phyloP scores from a whole-genome alignment of 37 sponge, comb jelly and placozoan species.

The Oscarella lobularis region DNA sequence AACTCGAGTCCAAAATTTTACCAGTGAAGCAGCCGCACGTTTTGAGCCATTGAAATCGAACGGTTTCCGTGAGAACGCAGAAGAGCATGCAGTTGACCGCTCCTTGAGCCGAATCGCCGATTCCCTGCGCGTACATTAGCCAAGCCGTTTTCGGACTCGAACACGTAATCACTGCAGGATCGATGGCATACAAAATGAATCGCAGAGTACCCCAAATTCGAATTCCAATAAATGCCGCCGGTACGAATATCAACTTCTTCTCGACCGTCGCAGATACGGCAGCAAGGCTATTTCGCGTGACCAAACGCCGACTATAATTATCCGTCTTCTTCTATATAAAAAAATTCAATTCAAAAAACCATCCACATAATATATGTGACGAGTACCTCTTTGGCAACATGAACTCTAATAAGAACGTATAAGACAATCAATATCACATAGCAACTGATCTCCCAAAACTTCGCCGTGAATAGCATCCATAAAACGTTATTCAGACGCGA shows the following conservation, averaged over 20 bases:
- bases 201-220: constrained; percentile 40
- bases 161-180: background rate
- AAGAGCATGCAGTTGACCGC: background rate
- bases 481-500: too few relatives aligned
- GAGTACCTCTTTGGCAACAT: constrained; percentile 17
- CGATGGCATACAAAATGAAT: constrained; percentile 22
- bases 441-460: constrained; percentile 27
- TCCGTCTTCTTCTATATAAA: background rate
- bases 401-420: constrained; percentile 12
- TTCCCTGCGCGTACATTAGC: background rate
- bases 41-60: background rate
- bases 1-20: too few relatives aligned
- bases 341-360: too few relatives aligned
- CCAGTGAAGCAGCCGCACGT: background rate
- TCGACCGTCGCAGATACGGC: too few relatives aligned
- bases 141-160: background rate
- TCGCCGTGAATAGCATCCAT: constrained; percentile 23
- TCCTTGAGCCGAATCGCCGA: background rate
- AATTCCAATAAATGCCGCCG: constrained; percentile 25
- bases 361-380: background rate
- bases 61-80: background rate
- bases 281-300: too few relatives aligned
- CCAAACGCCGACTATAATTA: too few relatives aligned
- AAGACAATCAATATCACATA: constrained; percentile 15
- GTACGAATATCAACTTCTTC: constrained; percentile 26